Evolutionary conservation across 2,888 invertebrate species (phyloP).

Genomic region (Strigamia maritima): DNA sequence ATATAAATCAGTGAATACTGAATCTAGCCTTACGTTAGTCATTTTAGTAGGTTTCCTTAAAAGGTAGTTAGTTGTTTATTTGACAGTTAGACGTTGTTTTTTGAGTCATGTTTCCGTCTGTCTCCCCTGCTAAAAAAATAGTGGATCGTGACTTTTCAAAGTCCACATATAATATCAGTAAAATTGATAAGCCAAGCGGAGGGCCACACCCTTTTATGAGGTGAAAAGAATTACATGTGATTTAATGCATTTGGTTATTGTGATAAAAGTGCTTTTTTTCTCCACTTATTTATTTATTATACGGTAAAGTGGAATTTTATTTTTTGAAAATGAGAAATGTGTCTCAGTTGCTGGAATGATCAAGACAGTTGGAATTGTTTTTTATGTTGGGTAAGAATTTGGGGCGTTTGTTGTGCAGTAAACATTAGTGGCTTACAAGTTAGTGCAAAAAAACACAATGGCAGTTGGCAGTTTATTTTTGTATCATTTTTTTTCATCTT

Average conservation of each 20-base stretch:
- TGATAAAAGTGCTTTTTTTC: not conserved
- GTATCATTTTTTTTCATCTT: too few species aligned
- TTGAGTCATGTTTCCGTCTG: not conserved
- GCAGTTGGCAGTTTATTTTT: too few species aligned
- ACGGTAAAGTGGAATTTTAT: not conserved
- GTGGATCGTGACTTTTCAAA: constrained; percentile 17
- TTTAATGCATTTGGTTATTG: not conserved
- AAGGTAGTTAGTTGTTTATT: not conserved
- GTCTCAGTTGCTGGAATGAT: constrained; percentile 1
- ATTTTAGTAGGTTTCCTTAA: not conserved
- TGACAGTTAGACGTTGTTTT: not conserved
- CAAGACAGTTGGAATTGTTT: constrained; percentile 7
- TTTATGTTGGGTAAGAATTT: not conserved
- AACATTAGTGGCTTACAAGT: too few species aligned
- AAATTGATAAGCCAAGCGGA: not conserved
- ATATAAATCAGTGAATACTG: too few species aligned
- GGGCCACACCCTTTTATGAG: not conserved
- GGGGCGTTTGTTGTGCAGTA: too few species aligned
- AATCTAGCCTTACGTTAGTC: too few species aligned
- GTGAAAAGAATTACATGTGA: not conserved
- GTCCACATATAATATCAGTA: constrained; percentile 28
- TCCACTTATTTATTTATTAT: not conserved
- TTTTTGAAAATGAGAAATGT: constrained; percentile 1
- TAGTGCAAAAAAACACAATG: too few species aligned
- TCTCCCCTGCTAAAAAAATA: not conserved